These are phyloP conservation scores for Branchipolynoe longqiensis DNA, from an alignment of 2,888 invertebrate genomes.

Conservation along the genomic window DNA sequence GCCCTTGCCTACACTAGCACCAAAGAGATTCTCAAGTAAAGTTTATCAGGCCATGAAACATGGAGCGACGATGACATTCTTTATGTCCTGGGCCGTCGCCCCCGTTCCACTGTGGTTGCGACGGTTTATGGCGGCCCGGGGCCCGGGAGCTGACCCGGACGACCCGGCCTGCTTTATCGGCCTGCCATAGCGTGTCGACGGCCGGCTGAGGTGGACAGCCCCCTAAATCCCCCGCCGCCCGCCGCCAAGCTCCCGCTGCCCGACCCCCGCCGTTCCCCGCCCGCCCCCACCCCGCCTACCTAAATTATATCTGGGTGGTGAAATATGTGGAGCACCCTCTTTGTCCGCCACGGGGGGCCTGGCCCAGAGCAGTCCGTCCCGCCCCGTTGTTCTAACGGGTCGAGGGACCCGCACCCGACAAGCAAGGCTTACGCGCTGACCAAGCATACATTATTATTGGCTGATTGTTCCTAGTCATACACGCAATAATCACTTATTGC, in stretches of 20 bases:
- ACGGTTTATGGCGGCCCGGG: background rate
- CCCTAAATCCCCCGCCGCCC: constrained; percentile 8
- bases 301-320: too few species aligned
- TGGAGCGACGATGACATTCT: background rate
- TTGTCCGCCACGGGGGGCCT: too few species aligned
- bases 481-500: too few species aligned
- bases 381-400: too few species aligned
- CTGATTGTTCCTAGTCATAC: too few species aligned
- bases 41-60: constrained; percentile 37
- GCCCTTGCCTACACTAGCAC: background rate
- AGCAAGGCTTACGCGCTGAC: too few species aligned
- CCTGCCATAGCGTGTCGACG: constrained; percentile 12
- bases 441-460: too few species aligned
- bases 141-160: background rate
- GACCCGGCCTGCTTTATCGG: constrained; percentile 31
- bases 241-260: background rate
- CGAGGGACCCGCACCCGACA: too few species aligned
- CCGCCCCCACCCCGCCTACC: background rate
- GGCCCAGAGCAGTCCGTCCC: too few species aligned
- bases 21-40: background rate
- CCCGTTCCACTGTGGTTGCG: background rate
- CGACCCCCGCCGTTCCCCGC: background rate
- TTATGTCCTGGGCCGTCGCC: background rate
- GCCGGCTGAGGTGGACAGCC: background rate
- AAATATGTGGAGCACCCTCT: too few species aligned